Percentiles rank a stretch among this genome's conserved stretches.
These are phyloP conservation scores for Oxycera nigricornis DNA, from an alignment of 2,888 invertebrate genomes.

Conservation along the genomic window DNA sequence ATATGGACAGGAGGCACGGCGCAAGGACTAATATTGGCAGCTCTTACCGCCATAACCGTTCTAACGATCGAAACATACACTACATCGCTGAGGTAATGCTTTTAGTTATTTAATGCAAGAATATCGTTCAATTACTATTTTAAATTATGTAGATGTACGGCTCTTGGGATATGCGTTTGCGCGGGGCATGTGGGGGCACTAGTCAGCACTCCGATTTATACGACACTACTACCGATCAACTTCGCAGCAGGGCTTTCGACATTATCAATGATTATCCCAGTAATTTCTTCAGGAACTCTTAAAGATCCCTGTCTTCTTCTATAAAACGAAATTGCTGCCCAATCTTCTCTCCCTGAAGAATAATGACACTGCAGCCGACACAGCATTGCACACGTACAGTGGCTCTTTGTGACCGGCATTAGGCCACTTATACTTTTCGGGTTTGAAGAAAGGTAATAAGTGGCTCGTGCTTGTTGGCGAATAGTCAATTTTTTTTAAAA, in stretches of 20 bases:
- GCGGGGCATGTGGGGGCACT: slow-evolving; percentile 48
- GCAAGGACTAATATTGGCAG: slow-evolving; percentile 49
- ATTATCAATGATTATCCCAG: slow-evolving; percentile 45
- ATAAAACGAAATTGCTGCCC: slow-evolving; percentile 21
- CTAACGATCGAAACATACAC: slow-evolving; percentile 49
- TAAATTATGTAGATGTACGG: slow-evolving; percentile 48
- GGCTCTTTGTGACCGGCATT: no score
- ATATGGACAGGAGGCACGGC: slow-evolving; percentile 50
- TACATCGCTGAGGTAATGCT: slow-evolving; percentile 47
- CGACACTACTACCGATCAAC: slow-evolving; percentile 47
- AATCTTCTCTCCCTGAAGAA: no score
- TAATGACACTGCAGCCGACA: no score
- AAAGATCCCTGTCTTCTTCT: slow-evolving; percentile 48
- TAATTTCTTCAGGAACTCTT: slow-evolving; percentile 44
- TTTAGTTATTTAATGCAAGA: not conserved
- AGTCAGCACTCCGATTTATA: slow-evolving; percentile 45
- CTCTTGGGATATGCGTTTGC: slow-evolving; percentile 48
- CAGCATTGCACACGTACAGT: no score
- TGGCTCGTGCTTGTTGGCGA: no score
- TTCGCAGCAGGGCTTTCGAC: slow-evolving; percentile 48
- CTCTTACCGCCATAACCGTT: slow-evolving; percentile 48
- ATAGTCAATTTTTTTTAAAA: no score
- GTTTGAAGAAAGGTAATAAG: no score
- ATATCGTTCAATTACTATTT: no score
- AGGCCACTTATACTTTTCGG: no score